Evolutionary conservation across 2,888 invertebrate genomes (phyloP), one percentile per base, ranked within the genome.

Genomic region (Euplagia quadripunctaria): DNA sequence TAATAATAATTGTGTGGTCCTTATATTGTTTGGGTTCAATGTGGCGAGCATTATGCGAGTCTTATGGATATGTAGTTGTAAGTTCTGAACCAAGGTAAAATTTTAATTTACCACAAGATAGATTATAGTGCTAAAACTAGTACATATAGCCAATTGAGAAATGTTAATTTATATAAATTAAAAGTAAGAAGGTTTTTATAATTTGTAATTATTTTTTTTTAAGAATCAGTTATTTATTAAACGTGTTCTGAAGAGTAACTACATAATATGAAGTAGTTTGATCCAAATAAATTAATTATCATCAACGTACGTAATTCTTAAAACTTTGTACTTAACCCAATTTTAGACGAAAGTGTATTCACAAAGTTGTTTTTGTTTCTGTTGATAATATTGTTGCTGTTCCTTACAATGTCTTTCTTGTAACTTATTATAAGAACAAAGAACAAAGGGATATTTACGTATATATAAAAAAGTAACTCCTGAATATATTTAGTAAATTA

Each of bases 301-400:
- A 61, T 31, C 31, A 31, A 61, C 5, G 14, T 31, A 64, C 17
- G 43, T 43, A 64, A 64, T 64, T 64, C 58, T 58, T 17, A 64
- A 64, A 41, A 42, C 17, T 43, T 64, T 11, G 31, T 20, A 16
- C 6, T 1, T 16, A 42, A 43, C 43, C 43, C 17, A 42, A 11
- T 43, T 43, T 64, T 17, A n/a, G 43, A 43, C 1, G 42, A n/a
- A 31, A 42, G 0, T 6, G 46, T 64, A 11, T 2, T 12, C 16
- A 73, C 64, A 72, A 46, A 63, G 14, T 61, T 67, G 9, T 74
- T 55, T 52, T 68, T 73, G 65, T 75, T 66, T 49, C 41, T 55
- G 8, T 61, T 58, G 52, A 77, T 75, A 79, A 66, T 16, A 17
- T 16, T 52, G 63, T 68, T 71, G 12, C 69, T 71, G 12, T 63